Evolutionary conservation across 2,113 vertebrate genomes (phyloP), one percentile per base, ranked within the genome.

Genomic region (Bathybates hornii): DNA sequence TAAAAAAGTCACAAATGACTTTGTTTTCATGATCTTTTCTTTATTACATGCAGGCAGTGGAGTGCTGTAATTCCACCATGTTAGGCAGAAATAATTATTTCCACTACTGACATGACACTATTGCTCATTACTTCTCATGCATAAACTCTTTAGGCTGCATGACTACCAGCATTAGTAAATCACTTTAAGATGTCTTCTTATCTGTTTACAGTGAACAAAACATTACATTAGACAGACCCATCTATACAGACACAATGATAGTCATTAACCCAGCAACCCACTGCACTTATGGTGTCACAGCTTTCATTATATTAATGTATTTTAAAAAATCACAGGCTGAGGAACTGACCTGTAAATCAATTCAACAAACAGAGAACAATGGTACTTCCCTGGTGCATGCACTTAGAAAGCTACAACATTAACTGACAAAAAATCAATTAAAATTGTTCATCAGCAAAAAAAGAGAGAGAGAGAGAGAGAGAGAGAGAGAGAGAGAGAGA

Each of bases 281-380:
- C 71, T 50, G 43, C 0, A 29, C 68, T 7, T 11, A 11, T 76
- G 41, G 14, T 76, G 68, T 76, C 41, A 3, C 68, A 76, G 68
- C 21, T 48, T 76, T 76, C 0, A 10, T 76, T 11, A 76, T 27
- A 29, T 76, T 5, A 45, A 76, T 27, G 14, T 29, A 17, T 48
- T 61, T 57, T 14, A 17, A 38, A 45, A 29, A 76, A 16, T 17
- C 8, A 48, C 21, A 73, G 13, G 5, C 0, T 0, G 38, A 45
- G 66, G 66, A 73, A 48, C 21, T 73, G 68, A 45, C 13, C 14
- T 73, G 68, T 10, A 76, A 76, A 76, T 29, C 24, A 76, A 48
- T 19, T 48, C 14, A 76, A 45, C 14, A 29, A 48, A 48, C 66
- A 3, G 12, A 71, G 38, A 71, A 71, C n/a, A 71, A 9, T 43